A percentile compares a stretch with the other conserved stretches of the same genome.
Evolutionary conservation across 2,797 vertebrate genomes (phyloP).

Genomic region (Microcaecilia unicolor): DNA sequence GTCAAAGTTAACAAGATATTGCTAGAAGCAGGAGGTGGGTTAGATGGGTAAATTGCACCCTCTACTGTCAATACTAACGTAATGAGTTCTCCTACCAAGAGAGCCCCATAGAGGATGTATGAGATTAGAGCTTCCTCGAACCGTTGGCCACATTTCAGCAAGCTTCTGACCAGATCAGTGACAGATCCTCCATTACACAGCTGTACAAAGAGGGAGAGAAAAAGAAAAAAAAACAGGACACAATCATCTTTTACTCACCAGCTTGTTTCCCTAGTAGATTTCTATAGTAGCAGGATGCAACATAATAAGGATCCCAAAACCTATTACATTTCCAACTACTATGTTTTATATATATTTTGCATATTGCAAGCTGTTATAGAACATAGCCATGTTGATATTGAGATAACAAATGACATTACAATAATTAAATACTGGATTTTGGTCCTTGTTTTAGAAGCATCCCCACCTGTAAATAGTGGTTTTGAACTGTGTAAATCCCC

Average conservation of each 20-base stretch:
- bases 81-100: slow-evolving; percentile 70
- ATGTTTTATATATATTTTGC: slow-evolving; percentile 7
- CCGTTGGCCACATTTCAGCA: slow-evolving; percentile 68
- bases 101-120: slow-evolving; percentile 86
- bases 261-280: slow-evolving; percentile 24
- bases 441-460: no score
- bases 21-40: slow-evolving; percentile 20
- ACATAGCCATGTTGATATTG: no score
- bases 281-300: background rate
- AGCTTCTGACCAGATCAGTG: slow-evolving; percentile 92
- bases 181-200: slow-evolving; percentile 95
- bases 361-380: no score
- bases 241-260: slow-evolving; percentile 40
- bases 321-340: slow-evolving; percentile 10
- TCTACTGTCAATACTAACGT: slow-evolving; percentile 32
- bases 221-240: slow-evolving; percentile 12
- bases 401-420: slow-evolving; percentile 5
- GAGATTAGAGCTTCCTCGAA: slow-evolving; percentile 88
- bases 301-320: slow-evolving; percentile 6
- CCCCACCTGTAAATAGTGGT: no score
- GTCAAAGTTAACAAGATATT: slow-evolving; percentile 26
- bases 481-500: no score
- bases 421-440: no score
- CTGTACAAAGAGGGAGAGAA: slow-evolving; percentile 53
- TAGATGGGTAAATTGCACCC: slow-evolving; percentile 27